phyloP scores from a whole-genome alignment of 2,888 invertebrate species.

The Ametastegia equiseti region DNA sequence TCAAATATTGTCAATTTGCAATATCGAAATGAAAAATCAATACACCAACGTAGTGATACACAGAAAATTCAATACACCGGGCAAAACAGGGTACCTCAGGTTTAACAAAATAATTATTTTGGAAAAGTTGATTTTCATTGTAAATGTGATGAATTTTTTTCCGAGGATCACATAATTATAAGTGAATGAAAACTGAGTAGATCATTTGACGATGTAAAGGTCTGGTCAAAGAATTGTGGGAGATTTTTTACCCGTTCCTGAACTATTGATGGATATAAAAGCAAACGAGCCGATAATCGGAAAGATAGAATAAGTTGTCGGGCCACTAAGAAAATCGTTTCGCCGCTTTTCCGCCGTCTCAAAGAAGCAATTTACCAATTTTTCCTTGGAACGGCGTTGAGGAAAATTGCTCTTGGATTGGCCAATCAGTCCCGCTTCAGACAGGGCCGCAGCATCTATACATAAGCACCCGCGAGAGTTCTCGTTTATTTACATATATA shows the following conservation, averaged over 20 bases:
- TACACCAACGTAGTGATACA: not conserved
- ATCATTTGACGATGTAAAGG: not conserved
- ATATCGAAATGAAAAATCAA: not conserved
- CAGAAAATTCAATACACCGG: no score
- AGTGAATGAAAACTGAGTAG: not conserved
- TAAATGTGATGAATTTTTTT: not conserved
- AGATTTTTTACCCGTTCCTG: not conserved
- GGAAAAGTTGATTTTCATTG: no score
- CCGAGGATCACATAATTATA: not conserved
- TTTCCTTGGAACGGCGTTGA: conserved; percentile 66
- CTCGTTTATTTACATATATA: conserved; percentile 36
- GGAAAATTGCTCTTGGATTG: conserved; percentile 72
- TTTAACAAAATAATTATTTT: not conserved
- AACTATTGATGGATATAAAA: not conserved
- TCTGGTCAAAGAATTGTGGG: not conserved
- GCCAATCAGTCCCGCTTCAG: conserved; percentile 75
- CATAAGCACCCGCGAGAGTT: not conserved
- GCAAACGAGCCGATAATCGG: conserved; percentile 38
- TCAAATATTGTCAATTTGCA: not conserved
- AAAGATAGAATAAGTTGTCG: conserved; percentile 32
- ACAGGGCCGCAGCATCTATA: conserved; percentile 64
- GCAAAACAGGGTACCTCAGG: no score
- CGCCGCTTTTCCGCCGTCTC: conserved; percentile 67
- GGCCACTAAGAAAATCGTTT: conserved; percentile 56
- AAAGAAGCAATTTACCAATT: conserved; percentile 74